Base-by-base conservation (phyloP, 2,888 invertebrate genomes). In the Epistrophe eligans region DNA sequence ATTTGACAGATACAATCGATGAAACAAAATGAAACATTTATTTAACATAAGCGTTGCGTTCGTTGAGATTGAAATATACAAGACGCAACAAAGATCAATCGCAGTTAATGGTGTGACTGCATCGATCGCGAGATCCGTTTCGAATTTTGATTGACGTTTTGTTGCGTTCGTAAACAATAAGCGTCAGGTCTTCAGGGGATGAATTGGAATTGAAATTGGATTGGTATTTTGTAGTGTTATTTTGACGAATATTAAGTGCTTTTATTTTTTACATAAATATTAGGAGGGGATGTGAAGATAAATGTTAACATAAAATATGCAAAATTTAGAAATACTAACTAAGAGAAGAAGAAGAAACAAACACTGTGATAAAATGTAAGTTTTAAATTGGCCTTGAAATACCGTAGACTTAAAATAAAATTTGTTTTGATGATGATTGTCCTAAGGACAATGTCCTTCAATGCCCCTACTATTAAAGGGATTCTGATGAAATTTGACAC, bases 91-190 rank as follows among this genome's bases (percentile, higher is more conserved):
- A 40, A 76, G 55, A 67, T 84, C 80, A 84, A 84, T 84, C 72
- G 77, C 66, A 55, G 85, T 77, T 85, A 85, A 85, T 85, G 85
- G 85, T 77, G 82, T 79, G 82, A 85, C 70, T 74, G 82, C 70
- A 71, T 74, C 52, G 77, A 71, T 74, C 52, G 77, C 77, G 66
- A 77, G 81, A 85, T 85, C 85, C 85, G 77, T 85, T 85, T 85
- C 85, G 74, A 85, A 85, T 85, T 77, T 74, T 85, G 85, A 85
- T 85, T 82, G 85, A 85, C 85, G 85, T 85, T 79, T 40, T 81
- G 35, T 70, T 85, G 40, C 50, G 77, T 81, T 73, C 55, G 70
- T 55, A 40, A 55, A 71, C 81, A 85, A 82, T 81, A 74, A 71
- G 64, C 77, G 71, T 82, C 64, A 58, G 43, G 64, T 19, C 57